These are phyloP conservation scores for Pipra filicauda DNA, from an alignment of 2,113 vertebrate species.

Conservation along the genomic window DNA sequence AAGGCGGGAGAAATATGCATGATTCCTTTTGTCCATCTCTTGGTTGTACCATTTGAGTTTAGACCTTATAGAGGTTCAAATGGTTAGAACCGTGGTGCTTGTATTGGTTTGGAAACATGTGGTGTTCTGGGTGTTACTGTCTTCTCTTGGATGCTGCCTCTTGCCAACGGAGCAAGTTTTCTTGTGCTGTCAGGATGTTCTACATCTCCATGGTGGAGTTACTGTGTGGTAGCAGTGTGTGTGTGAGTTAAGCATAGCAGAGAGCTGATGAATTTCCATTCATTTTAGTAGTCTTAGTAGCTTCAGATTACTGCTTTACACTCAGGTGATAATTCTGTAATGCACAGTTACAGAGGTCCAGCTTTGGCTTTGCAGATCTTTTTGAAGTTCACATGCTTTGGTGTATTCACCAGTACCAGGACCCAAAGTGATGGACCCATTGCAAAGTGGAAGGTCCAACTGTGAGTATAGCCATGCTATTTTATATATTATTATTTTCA, in stretches of 20 bases:
- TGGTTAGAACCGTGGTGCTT: background rate
- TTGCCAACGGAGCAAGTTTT: background rate
- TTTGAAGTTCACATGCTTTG: background rate
- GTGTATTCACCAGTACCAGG: background rate
- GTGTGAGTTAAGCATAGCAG: background rate
- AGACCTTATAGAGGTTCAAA: background rate
- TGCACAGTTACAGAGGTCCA: background rate
- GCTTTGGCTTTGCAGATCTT: background rate
- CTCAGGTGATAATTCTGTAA: background rate
- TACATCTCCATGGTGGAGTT: background rate
- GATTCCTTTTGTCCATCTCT: background rate
- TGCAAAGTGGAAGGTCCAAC: background rate
- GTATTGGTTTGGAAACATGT: accelerated
- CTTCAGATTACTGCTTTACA: background rate
- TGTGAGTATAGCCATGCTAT: accelerated
- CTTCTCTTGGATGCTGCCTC: background rate
- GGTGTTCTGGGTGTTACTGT: background rate
- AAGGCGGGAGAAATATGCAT: background rate
- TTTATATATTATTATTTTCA: background rate
- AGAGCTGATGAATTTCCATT: background rate
- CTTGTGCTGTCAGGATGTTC: background rate
- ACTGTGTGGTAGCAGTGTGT: background rate
- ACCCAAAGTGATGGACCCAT: background rate
- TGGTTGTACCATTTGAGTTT: background rate
- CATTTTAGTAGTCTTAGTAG: background rate